phyloP scores from a whole-genome alignment of 2,113 vertebrate species.

The Microtus richardsoni region DNA sequence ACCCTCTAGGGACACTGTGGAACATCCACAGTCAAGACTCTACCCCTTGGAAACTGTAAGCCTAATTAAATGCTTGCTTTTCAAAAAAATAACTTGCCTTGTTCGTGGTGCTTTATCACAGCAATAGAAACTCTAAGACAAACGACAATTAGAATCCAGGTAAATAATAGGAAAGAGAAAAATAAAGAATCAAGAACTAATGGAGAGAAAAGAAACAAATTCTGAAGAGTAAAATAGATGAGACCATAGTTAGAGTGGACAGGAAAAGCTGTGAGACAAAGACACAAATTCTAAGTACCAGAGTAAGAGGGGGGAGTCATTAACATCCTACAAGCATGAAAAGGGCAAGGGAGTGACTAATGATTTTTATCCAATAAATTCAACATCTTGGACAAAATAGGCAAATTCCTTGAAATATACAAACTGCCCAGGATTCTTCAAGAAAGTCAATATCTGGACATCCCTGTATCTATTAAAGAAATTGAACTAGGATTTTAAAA shows the following conservation, averaged over 20 bases:
- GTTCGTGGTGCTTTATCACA: neutral
- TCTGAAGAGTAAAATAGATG: neutral
- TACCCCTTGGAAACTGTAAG: neutral
- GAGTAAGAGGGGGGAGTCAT: neutral
- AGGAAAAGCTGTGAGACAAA: constrained; percentile 11
- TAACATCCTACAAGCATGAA: neutral
- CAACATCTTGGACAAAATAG: neutral
- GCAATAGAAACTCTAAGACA: neutral
- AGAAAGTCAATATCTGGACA: constrained; percentile 2
- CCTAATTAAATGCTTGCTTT: neutral
- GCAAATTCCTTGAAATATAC: constrained; percentile 17
- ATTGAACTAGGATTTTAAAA: constrained; percentile 23
- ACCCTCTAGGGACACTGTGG: neutral
- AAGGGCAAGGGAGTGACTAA: neutral
- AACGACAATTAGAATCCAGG: neutral
- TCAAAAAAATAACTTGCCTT: neutral
- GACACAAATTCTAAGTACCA: neutral
- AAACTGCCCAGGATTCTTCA: constrained; percentile 13
- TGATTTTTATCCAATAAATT: neutral
- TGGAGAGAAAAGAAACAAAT: neutral
- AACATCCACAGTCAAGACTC: neutral
- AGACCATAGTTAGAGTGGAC: neutral
- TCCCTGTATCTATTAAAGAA: constrained; percentile 17
- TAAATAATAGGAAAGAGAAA: constrained; percentile 47
- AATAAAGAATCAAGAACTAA: constrained; percentile 18